Base-by-base conservation (phyloP, 2,888 invertebrate genomes). In the Cantharis flavilabris region DNA sequence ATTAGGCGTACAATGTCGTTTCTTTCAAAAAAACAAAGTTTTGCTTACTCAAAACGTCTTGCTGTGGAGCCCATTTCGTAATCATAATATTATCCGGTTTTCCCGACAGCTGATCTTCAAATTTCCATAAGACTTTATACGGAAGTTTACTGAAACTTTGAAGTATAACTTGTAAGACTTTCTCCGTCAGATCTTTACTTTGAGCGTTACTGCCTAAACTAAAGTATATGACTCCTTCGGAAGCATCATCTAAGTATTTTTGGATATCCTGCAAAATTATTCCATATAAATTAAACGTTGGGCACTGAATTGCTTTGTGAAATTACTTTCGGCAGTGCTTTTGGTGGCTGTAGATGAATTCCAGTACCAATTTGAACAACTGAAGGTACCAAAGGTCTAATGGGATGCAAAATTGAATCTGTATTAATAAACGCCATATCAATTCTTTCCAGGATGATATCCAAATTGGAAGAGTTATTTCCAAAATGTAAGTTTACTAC, bases 121-220 rank as follows among this genome's bases (percentile, higher is more conserved):
- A 88, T 83, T 89, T 90, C 89, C 89, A 89, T 3, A 90, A 76
- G 14, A 90, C 84, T 72, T 85, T 86, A 76, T 89, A 88, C 2
- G 88, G 87, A 13, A 89, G 77, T 78, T 86, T 83, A 1, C 85
- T 76, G 74, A 90, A 88, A 9, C 86, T 86, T 14, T 84, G 81
- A 9, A 88, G 20, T 16, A 89, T 82, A 9, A 82, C 83, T 20
- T 86, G 79, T 9, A 84, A 69, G n/a, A 84, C 84, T 9, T 86
- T 79, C 28, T 82, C 75, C 9, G 87, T 3, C 13, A 76, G 14
- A 10, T 62, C 18, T 62, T 16, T 67, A 20, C 72, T 72, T 62
- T 69, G 26, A 1, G 62, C 33, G 69, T 76, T 76, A 4, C 16
- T 67, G 9, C 76, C 76, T 63, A 76, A 69, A 72, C 69, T 72